Evolutionary conservation across 2,113 vertebrate genomes (phyloP).

Genomic region (Alligator sinensis): DNA sequence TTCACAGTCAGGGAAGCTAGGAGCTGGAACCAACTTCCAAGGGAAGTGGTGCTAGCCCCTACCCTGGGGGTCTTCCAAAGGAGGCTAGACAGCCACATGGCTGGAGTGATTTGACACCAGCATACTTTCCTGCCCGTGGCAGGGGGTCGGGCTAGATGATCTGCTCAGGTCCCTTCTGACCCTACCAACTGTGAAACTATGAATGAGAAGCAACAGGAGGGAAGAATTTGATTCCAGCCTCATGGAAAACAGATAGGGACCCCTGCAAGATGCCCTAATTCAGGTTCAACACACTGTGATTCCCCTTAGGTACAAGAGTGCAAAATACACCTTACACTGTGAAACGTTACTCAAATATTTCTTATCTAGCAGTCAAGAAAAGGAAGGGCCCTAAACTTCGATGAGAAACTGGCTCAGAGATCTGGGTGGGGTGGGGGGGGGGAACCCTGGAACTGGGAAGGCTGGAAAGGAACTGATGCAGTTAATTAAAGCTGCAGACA

Average conservation of each 20-base stretch:
- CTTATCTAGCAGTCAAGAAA: background rate
- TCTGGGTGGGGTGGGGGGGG: background rate
- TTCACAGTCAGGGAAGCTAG: too few species aligned
- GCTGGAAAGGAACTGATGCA: background rate
- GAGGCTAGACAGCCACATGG: too few species aligned
- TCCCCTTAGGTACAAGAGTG: background rate
- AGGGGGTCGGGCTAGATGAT: too few species aligned
- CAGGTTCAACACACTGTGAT: background rate
- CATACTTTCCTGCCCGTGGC: too few species aligned
- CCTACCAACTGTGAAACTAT: too few species aligned
- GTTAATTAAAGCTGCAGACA: background rate
- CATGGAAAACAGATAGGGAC: background rate
- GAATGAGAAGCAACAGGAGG: background rate
- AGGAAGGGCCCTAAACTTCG: background rate
- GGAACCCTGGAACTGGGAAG: background rate
- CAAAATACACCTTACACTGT: background rate
- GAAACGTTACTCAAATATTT: background rate
- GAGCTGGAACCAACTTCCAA: too few species aligned
- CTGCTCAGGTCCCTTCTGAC: too few species aligned
- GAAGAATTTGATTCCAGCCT: background rate
- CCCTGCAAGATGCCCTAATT: background rate
- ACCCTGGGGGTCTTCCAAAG: too few species aligned
- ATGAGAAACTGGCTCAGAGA: background rate
- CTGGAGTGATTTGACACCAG: too few species aligned
- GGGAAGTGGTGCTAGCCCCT: too few species aligned